Conservation (phyloP, 2,888 invertebrate genomes). For the Elaeidobius kamerunicus region DNA sequence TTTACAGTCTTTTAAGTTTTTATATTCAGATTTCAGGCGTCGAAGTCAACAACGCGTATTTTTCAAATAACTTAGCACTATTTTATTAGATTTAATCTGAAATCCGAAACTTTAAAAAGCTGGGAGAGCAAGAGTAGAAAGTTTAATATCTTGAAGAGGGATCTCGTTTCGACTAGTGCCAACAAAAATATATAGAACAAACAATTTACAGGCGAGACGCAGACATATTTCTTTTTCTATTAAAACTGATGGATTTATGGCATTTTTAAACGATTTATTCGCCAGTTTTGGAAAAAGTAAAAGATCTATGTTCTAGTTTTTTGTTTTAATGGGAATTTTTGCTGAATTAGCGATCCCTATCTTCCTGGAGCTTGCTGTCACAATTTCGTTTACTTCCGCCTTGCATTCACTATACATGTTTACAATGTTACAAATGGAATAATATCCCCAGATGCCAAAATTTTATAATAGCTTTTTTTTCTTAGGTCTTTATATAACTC, state of each 20-base stretch:
- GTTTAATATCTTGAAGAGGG: conserved; percentile 22
- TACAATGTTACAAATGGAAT: conserved; percentile 2
- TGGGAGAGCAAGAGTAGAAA: conserved; percentile 19
- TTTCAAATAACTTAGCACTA: conserved; percentile 23
- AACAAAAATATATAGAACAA: conserved; percentile 29
- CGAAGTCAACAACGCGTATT: conserved; percentile 19
- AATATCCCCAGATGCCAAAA: no score
- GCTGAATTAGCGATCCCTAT: conserved; percentile 12
- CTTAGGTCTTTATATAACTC: no score
- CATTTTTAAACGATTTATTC: conserved; percentile 28
- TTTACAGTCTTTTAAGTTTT: no score
- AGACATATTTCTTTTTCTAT: conserved; percentile 37
- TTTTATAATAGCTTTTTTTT: neutral
- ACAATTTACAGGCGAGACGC: conserved; percentile 31
- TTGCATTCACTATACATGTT: neutral
- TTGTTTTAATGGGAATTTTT: conserved; percentile 1
- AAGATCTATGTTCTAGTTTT: conserved; percentile 4
- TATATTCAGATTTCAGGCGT: neutral
- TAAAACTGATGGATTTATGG: conserved; percentile 37
- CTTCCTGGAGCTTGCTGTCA: conserved; percentile 1
- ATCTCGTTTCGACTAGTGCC: conserved; percentile 27
- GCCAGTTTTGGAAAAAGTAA: conserved; percentile 10
- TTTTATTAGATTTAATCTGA: conserved; percentile 27
- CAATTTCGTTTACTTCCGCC: neutral
- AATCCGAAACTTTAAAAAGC: conserved; percentile 22